Evolutionary conservation across 2,113 vertebrate species (phyloP).

Genomic region (Mobula hypostoma): DNA sequence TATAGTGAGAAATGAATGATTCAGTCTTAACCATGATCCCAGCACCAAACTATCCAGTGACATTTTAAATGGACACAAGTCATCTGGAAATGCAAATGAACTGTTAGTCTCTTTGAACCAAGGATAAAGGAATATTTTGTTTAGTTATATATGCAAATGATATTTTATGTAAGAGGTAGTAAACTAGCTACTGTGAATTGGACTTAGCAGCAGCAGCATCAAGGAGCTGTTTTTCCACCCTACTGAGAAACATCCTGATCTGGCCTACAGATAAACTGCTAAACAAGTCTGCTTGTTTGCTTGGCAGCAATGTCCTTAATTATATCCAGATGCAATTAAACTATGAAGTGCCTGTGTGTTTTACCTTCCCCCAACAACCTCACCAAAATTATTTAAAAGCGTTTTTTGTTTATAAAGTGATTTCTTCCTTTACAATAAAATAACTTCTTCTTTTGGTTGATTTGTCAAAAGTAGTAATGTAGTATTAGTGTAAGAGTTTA

Average conservation of each 20-base stretch:
- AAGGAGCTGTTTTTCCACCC: background rate
- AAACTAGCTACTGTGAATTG: background rate
- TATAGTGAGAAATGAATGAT: background rate
- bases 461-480: background rate
- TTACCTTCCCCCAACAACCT: too few species aligned
- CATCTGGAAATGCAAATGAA: background rate
- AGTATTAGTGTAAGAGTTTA: background rate
- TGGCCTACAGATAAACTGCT: background rate
- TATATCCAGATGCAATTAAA: background rate
- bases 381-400: background rate
- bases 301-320: background rate
- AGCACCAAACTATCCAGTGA: background rate
- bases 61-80: background rate
- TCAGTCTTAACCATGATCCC: background rate
- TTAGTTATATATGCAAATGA: background rate
- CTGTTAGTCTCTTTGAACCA: background rate
- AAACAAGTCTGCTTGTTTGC: background rate
- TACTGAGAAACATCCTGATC: background rate
- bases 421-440: background rate
- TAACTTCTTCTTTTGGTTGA: background rate
- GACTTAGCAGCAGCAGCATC: background rate
- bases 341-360: background rate
- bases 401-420: background rate
- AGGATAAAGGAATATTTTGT: background rate
- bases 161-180: background rate